Evolutionary conservation across 2,888 invertebrate genomes (phyloP).

Genomic region (Drosophila diplacantha): DNA sequence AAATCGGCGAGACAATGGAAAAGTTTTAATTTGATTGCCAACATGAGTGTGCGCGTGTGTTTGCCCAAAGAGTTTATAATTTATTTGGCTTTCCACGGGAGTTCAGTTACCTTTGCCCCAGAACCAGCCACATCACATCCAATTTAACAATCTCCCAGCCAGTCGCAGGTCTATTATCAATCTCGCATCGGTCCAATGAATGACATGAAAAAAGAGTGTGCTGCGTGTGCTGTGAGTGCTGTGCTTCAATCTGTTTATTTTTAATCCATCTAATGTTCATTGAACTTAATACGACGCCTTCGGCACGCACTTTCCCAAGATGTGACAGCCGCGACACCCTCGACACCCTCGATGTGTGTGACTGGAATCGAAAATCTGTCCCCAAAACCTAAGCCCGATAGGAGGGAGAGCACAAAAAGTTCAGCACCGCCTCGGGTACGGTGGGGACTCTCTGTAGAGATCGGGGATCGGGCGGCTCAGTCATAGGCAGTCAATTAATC

Average conservation of each 20-base stretch:
- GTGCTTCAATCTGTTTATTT: slow-evolving; percentile 49
- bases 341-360: slow-evolving; percentile 55
- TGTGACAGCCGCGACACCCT: slow-evolving; percentile 19
- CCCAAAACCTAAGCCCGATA: slow-evolving; percentile 36
- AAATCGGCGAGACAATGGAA: slow-evolving; percentile 33
- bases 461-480: not conserved
- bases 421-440: slow-evolving; percentile 1
- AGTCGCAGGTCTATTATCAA: slow-evolving; percentile 18
- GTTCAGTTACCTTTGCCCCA: slow-evolving; percentile 16
- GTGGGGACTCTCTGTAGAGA: slow-evolving; percentile 13
- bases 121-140: slow-evolving; percentile 3
- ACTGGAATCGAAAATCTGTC: slow-evolving; percentile 55
- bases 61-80: slow-evolving; percentile 22
- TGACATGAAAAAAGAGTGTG: slow-evolving; percentile 38
- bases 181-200: slow-evolving; percentile 39
- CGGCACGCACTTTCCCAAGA: slow-evolving; percentile 42
- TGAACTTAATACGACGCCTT: slow-evolving; percentile 62
- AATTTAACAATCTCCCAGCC: slow-evolving; percentile 22
- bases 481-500: slow-evolving; percentile 70
- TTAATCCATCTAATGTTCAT: slow-evolving; percentile 65
- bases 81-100: slow-evolving; percentile 19
- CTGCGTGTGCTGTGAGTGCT: not conserved
- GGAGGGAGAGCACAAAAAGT: slow-evolving; percentile 28
- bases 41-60: slow-evolving; percentile 13
- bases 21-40: slow-evolving; percentile 29